phyloP scores from a whole-genome alignment of 2,797 vertebrate species.

The Pampus argenteus region DNA sequence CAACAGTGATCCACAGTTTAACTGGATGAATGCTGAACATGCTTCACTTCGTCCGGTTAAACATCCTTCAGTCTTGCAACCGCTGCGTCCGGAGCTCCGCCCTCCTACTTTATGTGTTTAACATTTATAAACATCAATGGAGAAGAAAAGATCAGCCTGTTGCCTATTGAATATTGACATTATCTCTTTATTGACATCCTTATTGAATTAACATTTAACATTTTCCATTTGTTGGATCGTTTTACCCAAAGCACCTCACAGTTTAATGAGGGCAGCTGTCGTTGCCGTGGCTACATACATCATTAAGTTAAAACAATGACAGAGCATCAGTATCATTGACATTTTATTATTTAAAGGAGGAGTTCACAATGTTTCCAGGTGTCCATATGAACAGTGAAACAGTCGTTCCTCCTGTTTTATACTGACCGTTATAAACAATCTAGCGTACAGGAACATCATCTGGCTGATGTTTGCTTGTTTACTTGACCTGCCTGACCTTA shows the following conservation, averaged over 20 bases:
- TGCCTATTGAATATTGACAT: conserved; percentile 38
- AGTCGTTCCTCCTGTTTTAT: too few species aligned
- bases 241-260: conserved; percentile 37
- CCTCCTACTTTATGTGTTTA: conserved; percentile 34
- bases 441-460: too few species aligned
- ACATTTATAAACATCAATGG: conserved; percentile 51
- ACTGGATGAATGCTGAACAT: too few species aligned
- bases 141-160: conserved; percentile 23
- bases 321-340: too few species aligned
- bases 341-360: too few species aligned
- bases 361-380: too few species aligned
- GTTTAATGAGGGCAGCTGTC: conserved; percentile 29
- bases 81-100: background rate
- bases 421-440: too few species aligned
- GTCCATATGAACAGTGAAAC: too few species aligned
- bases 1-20: background rate
- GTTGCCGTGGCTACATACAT: background rate
- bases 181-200: conserved; percentile 59
- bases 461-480: too few species aligned
- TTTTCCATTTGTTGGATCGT: conserved; percentile 53
- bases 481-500: background rate
- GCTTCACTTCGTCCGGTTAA: background rate
- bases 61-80: background rate
- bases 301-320: conserved; percentile 6
- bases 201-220: conserved; percentile 70